Evolutionary conservation across 2,113 vertebrate species (phyloP).

Genomic region (Protobothrops mucrosquamatus): DNA sequence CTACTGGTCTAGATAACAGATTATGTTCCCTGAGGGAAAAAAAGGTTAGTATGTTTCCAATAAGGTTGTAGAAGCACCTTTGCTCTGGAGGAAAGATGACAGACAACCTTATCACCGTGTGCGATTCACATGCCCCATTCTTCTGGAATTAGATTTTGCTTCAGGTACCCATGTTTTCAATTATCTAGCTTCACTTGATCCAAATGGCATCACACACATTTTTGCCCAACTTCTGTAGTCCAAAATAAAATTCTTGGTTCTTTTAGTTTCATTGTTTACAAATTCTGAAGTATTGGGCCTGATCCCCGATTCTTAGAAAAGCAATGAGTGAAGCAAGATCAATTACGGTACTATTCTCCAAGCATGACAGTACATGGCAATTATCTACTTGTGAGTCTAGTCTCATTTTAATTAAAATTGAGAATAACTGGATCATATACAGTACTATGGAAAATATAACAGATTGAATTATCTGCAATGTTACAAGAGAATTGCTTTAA

Average conservation of each 20-base stretch:
- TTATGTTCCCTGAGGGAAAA: background rate
- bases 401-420: slow-evolving; percentile 19
- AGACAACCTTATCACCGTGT: background rate
- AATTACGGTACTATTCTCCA: slow-evolving; percentile 55
- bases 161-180: background rate
- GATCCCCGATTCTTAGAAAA: background rate
- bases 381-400: slow-evolving; percentile 61
- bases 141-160: background rate
- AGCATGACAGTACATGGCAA: slow-evolving; percentile 64
- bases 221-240: background rate
- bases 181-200: background rate
- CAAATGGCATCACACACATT: background rate
- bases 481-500: background rate
- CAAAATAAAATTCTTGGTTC: background rate
- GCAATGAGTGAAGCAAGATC: slow-evolving; percentile 14
- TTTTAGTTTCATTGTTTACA: background rate
- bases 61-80: background rate
- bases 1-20: background rate
- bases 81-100: background rate
- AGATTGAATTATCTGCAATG: background rate
- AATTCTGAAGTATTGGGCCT: background rate
- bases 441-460: background rate
- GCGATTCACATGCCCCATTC: background rate
- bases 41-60: background rate
- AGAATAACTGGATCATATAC: background rate